These are phyloP conservation scores for Barypeithes pellucidus DNA, from an alignment of 2,888 invertebrate species.

Conservation along the genomic window DNA sequence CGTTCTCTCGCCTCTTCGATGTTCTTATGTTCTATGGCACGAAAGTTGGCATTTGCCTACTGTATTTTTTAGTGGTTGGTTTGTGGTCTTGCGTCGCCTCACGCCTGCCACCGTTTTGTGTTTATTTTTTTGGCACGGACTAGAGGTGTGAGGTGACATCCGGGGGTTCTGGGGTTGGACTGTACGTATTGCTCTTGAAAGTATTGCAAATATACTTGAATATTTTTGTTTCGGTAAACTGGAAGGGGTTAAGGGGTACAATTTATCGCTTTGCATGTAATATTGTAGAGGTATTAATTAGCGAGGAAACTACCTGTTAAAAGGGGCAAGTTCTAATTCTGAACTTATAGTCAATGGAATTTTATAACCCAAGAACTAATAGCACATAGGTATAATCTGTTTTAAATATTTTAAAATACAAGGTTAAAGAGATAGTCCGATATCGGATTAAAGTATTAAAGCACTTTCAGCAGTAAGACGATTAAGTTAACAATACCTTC, in stretches of 20 bases:
- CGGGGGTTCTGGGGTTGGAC: conserved; percentile 33
- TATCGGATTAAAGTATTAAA: too few relatives aligned
- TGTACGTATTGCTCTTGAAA: conserved; percentile 12
- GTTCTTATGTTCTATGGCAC: conserved; percentile 59
- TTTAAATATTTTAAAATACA: not conserved
- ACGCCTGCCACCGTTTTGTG: conserved; percentile 59
- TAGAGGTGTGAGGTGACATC: conserved; percentile 50
- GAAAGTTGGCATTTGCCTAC: conserved; percentile 59
- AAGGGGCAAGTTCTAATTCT: not conserved
- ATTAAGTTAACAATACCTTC: too few relatives aligned
- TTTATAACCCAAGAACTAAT: conserved; percentile 3
- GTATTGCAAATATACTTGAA: conserved; percentile 8
- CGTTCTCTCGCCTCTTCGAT: conserved; percentile 46
- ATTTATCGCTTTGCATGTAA: conserved; percentile 9
- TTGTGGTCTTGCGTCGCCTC: conserved; percentile 51
- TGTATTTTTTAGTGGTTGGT: conserved; percentile 54
- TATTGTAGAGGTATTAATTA: conserved; percentile 18
- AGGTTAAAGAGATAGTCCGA: too few relatives aligned
- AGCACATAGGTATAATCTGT: not conserved
- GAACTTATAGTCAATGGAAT: not conserved
- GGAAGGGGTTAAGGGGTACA: conserved; percentile 20
- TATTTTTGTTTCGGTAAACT: conserved; percentile 12
- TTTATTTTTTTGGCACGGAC: conserved; percentile 59
- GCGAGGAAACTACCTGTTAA: conserved; percentile 15
- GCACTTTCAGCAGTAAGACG: too few relatives aligned